Base-by-base conservation (phyloP, 2,888 invertebrate species). In the Orthosia gracilis region DNA sequence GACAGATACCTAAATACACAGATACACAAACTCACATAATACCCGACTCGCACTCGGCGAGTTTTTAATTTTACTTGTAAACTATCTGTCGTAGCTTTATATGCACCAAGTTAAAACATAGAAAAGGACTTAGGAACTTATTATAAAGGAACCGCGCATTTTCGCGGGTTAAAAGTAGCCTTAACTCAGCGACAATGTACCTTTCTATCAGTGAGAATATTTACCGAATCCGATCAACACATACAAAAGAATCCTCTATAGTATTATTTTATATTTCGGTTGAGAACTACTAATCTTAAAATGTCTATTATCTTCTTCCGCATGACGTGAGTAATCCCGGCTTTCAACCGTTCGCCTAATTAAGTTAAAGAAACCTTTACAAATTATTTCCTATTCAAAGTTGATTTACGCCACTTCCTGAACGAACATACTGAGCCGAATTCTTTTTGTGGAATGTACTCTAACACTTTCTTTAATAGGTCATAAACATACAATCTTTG, bases 401-500 rank as follows among this genome's bases (percentile, higher is more conserved):
- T n/a, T 65, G n/a, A 68, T 79, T 72, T 57, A 79, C 17, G 13
- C 17, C 15, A 50, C 47, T 79, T 61, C 61, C 73, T 72, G 2
- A 57, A 68, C 45, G 47, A 57, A 63, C 0, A 57, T 52, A 65
- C 23, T 47, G 47, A 61, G 64, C 9, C 0, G 17, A 70, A 75
- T 73, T 72, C 3, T 68, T 78, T 75, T 69, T 73, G 72, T 63
- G 64, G 47, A 61, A 65, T 49, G 64, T 47, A 63, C 47, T 72
- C 59, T 23, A 69, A 83, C 70, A 77, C 74, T 73, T 75, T 63
- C 31, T 73, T 59, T 76, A 64, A 73, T 71, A 69, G 40, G 26
- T 61, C 31, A 13, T 63, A 76, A 80, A 74, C 62, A 69, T 74
- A 62, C 63, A 77, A 77, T 72, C 57, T 62, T 31, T 9, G 58